phyloP scores from a whole-genome alignment of 2,113 vertebrate species.

The Laterallus jamaicensis region DNA sequence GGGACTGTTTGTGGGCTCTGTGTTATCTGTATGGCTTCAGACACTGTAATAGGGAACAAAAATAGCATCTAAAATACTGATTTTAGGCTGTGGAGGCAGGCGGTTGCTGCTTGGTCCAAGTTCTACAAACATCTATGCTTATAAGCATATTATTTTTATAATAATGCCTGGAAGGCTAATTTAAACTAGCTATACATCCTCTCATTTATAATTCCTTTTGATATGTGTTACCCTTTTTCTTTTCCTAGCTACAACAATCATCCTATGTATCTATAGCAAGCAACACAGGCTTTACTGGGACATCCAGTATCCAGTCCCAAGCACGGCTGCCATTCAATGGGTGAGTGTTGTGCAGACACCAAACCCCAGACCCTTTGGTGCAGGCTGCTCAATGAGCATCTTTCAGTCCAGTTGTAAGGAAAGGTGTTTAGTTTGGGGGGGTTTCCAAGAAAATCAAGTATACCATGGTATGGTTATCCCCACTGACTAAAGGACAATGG shows the following conservation, averaged over 20 bases:
- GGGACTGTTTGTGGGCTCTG: background rate
- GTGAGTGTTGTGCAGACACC: conserved; percentile 69
- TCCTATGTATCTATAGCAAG: conserved; percentile 92
- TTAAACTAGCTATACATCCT: background rate
- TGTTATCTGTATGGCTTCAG: background rate
- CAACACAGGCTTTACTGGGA: conserved; percentile 85
- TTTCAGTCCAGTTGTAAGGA: background rate
- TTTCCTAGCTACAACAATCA: conserved; percentile 86
- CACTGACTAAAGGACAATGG: background rate
- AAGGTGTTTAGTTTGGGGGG: background rate
- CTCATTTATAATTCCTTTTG: background rate
- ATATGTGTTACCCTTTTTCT: background rate
- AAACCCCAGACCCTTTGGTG: too few species aligned
- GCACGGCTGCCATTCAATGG: conserved; percentile 92
- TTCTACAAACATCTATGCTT: background rate
- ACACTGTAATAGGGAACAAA: background rate
- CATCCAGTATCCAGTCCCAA: conserved; percentile 88
- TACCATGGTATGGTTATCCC: background rate
- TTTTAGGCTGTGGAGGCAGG: background rate
- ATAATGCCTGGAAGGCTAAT: background rate
- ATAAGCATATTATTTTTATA: background rate
- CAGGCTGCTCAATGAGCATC: background rate
- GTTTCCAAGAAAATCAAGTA: background rate
- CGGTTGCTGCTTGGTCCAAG: background rate
- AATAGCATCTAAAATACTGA: background rate